These are phyloP conservation scores for Nansenia antarctica DNA, from an alignment of 2,113 vertebrate genomes.

Conservation along the genomic window DNA sequence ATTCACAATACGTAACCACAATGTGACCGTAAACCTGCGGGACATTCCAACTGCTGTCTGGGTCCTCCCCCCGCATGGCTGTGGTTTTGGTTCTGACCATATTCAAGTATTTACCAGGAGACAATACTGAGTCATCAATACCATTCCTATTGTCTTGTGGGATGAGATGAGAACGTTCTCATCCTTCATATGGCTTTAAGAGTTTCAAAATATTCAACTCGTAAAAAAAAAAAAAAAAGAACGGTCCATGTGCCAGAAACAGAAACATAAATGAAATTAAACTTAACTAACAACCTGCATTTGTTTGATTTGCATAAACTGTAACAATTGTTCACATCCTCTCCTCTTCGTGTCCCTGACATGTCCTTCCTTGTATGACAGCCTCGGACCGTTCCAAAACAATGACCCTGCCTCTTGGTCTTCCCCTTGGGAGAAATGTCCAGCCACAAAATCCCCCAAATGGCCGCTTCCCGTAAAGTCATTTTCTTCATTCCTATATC, in stretches of 20 bases:
- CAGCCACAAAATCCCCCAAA: conserved; percentile 32
- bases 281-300: neutral
- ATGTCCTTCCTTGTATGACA: neutral
- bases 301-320: conserved; percentile 30
- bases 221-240: conserved; percentile 26
- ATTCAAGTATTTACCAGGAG: conserved; percentile 80
- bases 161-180: neutral
- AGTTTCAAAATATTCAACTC: conserved; percentile 37
- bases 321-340: too few species aligned
- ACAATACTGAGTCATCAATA: conserved; percentile 49
- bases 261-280: conserved; percentile 33
- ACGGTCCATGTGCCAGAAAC: conserved; percentile 51
- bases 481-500: conserved; percentile 14
- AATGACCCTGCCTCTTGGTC: conserved; percentile 6
- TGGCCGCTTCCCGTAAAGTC: conserved; percentile 22
- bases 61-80: conserved; percentile 11
- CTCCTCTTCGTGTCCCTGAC: neutral
- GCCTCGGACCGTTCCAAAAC: neutral
- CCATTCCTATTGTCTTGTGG: conserved; percentile 33
- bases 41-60: neutral
- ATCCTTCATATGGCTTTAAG: conserved; percentile 50
- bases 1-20: neutral
- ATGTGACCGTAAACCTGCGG: conserved; percentile 14
- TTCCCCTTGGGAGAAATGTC: conserved; percentile 8
- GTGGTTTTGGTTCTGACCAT: conserved; percentile 28